phyloP scores from a whole-genome alignment of 2,113 vertebrate genomes.

The Melierax canorus region DNA sequence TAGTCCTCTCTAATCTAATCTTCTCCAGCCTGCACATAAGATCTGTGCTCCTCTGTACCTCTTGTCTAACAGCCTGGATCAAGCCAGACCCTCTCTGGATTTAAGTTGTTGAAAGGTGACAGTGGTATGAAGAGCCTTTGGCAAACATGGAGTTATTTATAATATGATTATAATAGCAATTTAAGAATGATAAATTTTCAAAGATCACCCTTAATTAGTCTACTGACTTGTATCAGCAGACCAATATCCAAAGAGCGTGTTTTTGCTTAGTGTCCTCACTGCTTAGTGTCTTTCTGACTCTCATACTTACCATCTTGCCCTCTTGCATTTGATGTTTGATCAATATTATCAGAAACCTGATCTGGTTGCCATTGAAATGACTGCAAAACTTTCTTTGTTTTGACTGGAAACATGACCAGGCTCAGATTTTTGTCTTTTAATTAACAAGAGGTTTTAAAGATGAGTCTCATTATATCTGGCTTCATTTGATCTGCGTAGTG shows the following conservation, averaged over 20 bases:
- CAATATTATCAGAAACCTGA: neutral
- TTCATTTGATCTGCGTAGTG: neutral
- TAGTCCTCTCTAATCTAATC: neutral
- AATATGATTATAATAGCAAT: neutral
- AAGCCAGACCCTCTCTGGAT: neutral
- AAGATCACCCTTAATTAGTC: neutral
- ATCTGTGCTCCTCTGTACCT: neutral
- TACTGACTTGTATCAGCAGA: neutral
- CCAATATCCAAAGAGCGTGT: neutral
- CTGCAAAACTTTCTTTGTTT: neutral
- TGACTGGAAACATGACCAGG: neutral
- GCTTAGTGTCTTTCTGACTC: neutral
- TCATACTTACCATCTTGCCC: neutral
- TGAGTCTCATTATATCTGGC: neutral
- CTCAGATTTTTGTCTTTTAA: conserved; percentile 21
- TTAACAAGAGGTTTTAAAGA: conserved; percentile 2
- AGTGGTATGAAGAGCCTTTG: neutral
- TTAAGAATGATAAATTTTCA: neutral
- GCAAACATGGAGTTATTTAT: neutral
- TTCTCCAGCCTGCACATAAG: neutral
- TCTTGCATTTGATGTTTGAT: neutral
- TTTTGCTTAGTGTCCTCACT: neutral
- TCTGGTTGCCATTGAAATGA: conserved; percentile 2
- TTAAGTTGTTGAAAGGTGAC: neutral
- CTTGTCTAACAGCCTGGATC: neutral